Conservation (phyloP, 2,797 vertebrate genomes). For the Myotis myotis region DNA sequence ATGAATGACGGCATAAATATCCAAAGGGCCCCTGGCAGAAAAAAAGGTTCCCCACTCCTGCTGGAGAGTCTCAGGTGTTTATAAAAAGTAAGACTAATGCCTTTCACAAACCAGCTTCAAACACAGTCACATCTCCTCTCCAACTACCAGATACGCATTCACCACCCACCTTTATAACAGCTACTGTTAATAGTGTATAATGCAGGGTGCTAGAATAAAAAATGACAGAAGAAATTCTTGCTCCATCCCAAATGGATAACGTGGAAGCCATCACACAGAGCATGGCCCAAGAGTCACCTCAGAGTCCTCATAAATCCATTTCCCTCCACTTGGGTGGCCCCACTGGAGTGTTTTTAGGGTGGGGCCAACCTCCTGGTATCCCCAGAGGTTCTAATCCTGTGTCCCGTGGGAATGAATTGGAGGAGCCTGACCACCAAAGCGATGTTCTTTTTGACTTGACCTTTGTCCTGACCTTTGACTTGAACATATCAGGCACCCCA, state of each 20-base stretch:
- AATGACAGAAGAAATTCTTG: accelerated
- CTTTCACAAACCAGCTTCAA: neutral
- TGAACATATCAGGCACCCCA: neutral
- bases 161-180: neutral
- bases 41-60: too few relatives aligned
- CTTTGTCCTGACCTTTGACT: slow-evolving; percentile 32
- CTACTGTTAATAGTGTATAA: neutral
- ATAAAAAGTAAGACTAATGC: neutral
- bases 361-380: neutral
- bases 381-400: neutral
- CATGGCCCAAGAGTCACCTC: neutral
- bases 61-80: neutral
- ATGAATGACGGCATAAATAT: too few relatives aligned
- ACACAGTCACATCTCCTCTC: neutral
- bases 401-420: neutral
- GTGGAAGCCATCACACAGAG: neutral
- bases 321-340: neutral
- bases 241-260: neutral
- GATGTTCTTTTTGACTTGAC: neutral
- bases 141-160: neutral
- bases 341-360: neutral
- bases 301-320: neutral
- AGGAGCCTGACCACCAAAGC: neutral
- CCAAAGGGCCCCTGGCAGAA: too few relatives aligned
- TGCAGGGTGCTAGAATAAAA: neutral